These are phyloP conservation scores for Hirtodrosophila cameraria DNA, from an alignment of 2,888 invertebrate genomes.

Conservation along the genomic window DNA sequence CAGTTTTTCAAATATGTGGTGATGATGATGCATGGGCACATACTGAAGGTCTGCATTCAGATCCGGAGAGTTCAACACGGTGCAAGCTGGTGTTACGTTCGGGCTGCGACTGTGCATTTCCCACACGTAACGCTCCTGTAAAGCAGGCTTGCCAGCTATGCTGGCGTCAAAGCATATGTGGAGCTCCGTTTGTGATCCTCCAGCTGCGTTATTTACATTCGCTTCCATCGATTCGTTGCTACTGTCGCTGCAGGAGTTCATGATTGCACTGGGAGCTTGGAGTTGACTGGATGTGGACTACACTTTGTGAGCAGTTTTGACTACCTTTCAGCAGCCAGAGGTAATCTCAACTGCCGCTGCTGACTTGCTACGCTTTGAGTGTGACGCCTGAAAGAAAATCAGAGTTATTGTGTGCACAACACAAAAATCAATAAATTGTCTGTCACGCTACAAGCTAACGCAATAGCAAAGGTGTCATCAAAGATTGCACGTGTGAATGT, in stretches of 20 bases:
- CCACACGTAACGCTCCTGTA: conserved; percentile 83
- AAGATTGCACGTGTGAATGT: conserved; percentile 9
- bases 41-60: conserved; percentile 81
- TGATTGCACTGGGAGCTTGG: conserved; percentile 19
- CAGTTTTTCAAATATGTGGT: conserved; percentile 30
- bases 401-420: neutral
- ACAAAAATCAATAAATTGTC: conserved; percentile 37
- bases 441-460: too few relatives aligned
- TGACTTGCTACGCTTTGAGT: conserved; percentile 51
- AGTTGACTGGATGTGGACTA: conserved; percentile 10
- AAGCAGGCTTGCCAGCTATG: conserved; percentile 24
- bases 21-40: conserved; percentile 74
- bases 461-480: conserved; percentile 21
- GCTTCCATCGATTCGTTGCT: conserved; percentile 68
- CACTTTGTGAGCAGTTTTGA: conserved; percentile 10
- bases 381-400: conserved; percentile 30
- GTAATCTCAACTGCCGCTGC: conserved; percentile 52
- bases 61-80: conserved; percentile 83
- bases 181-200: conserved; percentile 27
- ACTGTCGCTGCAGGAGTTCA: conserved; percentile 69
- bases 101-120: conserved; percentile 83
- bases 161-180: conserved; percentile 48
- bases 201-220: conserved; percentile 31
- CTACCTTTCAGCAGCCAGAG: conserved; percentile 48
- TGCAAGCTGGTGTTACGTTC: conserved; percentile 83